These are phyloP conservation scores for Petrocephalus zakoni DNA, from an alignment of 2,113 vertebrate genomes.

Conservation along the genomic window DNA sequence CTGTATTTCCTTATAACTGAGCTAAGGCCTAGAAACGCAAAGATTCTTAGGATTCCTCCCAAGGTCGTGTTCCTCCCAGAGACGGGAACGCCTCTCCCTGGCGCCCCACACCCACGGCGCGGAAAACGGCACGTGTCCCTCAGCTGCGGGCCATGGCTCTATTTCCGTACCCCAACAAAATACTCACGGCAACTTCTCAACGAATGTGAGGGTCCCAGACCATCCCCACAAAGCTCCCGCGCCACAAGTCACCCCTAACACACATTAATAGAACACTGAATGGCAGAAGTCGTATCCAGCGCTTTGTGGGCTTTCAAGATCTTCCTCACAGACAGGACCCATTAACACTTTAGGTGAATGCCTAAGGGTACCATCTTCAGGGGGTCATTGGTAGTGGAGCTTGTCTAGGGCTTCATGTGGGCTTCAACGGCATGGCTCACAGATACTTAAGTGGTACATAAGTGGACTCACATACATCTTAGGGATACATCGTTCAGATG, in stretches of 20 bases:
- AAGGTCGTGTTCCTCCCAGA: background rate
- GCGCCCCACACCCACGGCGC: background rate
- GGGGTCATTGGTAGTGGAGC: background rate
- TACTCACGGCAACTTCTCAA: slow-evolving; percentile 47
- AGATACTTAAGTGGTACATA: background rate
- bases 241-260: slow-evolving; percentile 49
- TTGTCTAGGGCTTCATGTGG: background rate
- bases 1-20: background rate
- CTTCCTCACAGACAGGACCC: background rate
- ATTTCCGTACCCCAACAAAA: slow-evolving; percentile 47
- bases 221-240: slow-evolving; percentile 27
- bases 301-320: background rate
- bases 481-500: no score
- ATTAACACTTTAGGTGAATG: background rate
- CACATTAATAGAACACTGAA: slow-evolving; percentile 36
- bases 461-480: no score
- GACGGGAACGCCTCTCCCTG: background rate
- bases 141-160: slow-evolving; percentile 27
- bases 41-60: background rate
- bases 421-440: background rate
- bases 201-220: slow-evolving; percentile 43
- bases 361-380: background rate
- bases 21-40: background rate
- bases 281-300: background rate
- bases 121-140: slow-evolving; percentile 31